Evolutionary conservation across 1,140 invertebrate species (phyloP).

Genomic region (Drosophila baimaii): DNA sequence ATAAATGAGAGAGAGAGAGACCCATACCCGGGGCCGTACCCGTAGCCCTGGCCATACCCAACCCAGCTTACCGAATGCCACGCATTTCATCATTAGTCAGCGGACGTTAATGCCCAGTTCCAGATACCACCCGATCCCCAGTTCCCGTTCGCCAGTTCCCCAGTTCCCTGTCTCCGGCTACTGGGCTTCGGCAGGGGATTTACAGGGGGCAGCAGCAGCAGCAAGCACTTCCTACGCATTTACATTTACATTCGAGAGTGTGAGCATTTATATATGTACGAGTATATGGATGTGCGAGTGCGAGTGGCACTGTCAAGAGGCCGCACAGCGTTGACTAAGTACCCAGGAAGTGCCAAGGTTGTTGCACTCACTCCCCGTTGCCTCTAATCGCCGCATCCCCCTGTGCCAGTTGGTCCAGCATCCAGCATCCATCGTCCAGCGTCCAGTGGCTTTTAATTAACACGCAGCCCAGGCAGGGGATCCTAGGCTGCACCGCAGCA

Average conservation of each 20-base stretch:
- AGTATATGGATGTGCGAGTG: conserved; percentile 16
- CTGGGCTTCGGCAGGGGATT: conserved; percentile 34
- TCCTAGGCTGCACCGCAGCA: conserved; percentile 33
- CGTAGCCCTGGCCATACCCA: conserved; percentile 19
- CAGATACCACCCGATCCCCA: conserved; percentile 32
- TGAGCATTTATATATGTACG: conserved; percentile 44
- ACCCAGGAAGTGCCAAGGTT: conserved; percentile 81
- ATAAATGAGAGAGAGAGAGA: conserved; percentile 82
- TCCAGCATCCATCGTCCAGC: conserved; percentile 32
- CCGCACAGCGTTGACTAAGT: conserved; percentile 72
- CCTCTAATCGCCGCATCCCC: conserved; percentile 19
- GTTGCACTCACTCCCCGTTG: conserved; percentile 68
- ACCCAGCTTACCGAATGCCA: conserved; percentile 63
- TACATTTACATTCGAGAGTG: conserved; percentile 51
- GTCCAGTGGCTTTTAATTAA: conserved; percentile 82
- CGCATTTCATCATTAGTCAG: conserved; percentile 82
- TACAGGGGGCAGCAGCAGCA: conserved; percentile 36
- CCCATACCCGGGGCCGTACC: conserved; percentile 16
- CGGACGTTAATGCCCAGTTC: conserved; percentile 75
- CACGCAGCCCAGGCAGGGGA: conserved; percentile 64
- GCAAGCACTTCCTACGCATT: conserved; percentile 67
- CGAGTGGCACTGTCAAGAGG: conserved; percentile 64
- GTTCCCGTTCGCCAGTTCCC: conserved; percentile 6
- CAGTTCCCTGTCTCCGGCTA: conserved; percentile 32
- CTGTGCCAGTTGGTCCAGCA: background rate